Evolutionary conservation across 2,888 invertebrate genomes (phyloP).

Genomic region (Orthosia cruda): DNA sequence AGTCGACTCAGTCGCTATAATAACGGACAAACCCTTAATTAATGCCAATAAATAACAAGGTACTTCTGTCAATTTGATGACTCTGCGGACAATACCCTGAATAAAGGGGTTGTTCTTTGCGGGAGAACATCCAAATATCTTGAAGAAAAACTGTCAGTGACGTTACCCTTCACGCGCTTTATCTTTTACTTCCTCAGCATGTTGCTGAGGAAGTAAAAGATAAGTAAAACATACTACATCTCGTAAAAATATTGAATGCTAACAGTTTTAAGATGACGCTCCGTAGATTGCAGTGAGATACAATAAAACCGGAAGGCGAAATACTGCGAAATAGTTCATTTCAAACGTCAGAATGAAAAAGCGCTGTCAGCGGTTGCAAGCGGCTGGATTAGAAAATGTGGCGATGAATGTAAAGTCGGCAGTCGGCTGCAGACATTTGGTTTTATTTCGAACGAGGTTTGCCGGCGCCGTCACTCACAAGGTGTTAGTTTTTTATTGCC

Average conservation of each 20-base stretch:
- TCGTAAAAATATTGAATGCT: constrained; percentile 66
- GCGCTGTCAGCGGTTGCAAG: constrained; percentile 66
- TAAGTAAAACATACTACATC: constrained; percentile 51
- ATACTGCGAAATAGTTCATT: constrained; percentile 65
- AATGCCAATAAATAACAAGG: too few species aligned
- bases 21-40: too few species aligned
- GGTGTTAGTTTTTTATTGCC: constrained; percentile 65
- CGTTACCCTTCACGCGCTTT: constrained; percentile 9
- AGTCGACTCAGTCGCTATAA: too few species aligned
- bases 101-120: not conserved
- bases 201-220: too few species aligned
- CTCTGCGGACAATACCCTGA: too few species aligned
- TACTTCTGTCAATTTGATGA: too few species aligned
- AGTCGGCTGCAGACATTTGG: constrained; percentile 55
- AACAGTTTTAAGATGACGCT: constrained; percentile 56
- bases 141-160: not conserved
- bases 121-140: not conserved
- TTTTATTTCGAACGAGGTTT: constrained; percentile 60
- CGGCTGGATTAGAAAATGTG: constrained; percentile 67
- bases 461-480: constrained; percentile 57
- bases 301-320: constrained; percentile 51
- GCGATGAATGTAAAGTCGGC: constrained; percentile 59
- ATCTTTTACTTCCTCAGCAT: constrained; percentile 23
- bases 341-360: constrained; percentile 66
- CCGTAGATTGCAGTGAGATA: constrained; percentile 55